Evolutionary conservation across 2,888 invertebrate genomes (phyloP), one percentile per base, ranked within the genome.

Genomic region (Hirtodrosophila duncani): DNA sequence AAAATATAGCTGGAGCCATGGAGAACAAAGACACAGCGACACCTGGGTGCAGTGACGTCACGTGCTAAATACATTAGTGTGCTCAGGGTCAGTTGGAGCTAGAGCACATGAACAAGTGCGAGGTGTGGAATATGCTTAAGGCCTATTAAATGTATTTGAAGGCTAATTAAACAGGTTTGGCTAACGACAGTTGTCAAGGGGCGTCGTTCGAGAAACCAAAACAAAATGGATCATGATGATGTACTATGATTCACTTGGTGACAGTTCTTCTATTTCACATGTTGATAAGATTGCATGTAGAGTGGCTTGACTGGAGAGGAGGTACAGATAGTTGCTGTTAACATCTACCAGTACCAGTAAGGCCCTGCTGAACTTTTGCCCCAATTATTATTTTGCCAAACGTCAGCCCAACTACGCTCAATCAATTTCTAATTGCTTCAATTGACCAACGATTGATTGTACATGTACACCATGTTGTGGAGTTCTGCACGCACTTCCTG

Each of bases 401-500:
- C n/a, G n/a, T n/a, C n/a, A n/a, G n/a, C 11, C 0, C 20, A 13
- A 11, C 45, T 26, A 43, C 43, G 55, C 33, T 33, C 63, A 68
- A 72, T 72, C 70, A 67, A 51, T 65, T 68, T 70, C 71, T 71
- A 68, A 69, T 66, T 60, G 59, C 55, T 75, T 55, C 64, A 75
- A 75, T 75, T 74, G 68, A 56, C 45, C 49, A 53, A 58, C 46
- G 52, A 58, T 57, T 51, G 62, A 51, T 48, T 36, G 48, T 16
- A n/a, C n/a, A n/a, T n/a, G n/a, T n/a, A n/a, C 36, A 27, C 18
- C 17, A 31, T 26, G 9, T 23, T 29, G 8, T 8, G 26, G 24
- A 6, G 29, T 37, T 41, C 36, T 62, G 67, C 79, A 75, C 71
- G 71, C 77, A 75, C 79, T 75, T 75, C 79, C 74, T 79, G 74